Percentiles rank a stretch among this genome's conserved stretches.
Evolutionary conservation across 2,113 vertebrate genomes (phyloP).

Genomic region (Chrysemys picta): DNA sequence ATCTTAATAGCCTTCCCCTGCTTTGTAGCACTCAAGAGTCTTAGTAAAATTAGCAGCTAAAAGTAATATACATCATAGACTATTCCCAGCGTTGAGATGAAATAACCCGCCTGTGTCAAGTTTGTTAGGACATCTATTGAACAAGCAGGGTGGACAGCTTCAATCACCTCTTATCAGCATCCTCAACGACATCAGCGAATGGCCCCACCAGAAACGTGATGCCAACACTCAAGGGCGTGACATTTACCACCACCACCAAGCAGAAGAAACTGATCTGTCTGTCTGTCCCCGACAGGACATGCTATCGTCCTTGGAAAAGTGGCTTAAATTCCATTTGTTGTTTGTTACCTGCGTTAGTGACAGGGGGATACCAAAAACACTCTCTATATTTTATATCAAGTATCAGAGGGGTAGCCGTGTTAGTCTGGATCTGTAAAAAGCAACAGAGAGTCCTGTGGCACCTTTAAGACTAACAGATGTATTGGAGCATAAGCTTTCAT

Average conservation of each 20-base stretch:
- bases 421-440: too few species aligned
- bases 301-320: neutral
- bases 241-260: accelerated
- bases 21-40: neutral
- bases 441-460: too few species aligned
- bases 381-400: neutral
- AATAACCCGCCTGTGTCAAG: neutral
- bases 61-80: neutral
- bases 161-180: neutral
- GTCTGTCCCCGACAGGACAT: neutral
- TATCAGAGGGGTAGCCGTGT: too few species aligned
- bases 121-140: neutral
- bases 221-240: neutral
- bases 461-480: too few species aligned
- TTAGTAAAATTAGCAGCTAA: neutral
- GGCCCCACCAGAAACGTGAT: neutral
- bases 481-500: too few species aligned
- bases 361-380: neutral
- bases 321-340: neutral
- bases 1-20: neutral
- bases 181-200: neutral
- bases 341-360: neutral
- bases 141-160: neutral
- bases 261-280: neutral
- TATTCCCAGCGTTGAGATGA: neutral